Evolutionary conservation across 2,888 invertebrate genomes (phyloP).

Genomic region (Galerucella pusilla): DNA sequence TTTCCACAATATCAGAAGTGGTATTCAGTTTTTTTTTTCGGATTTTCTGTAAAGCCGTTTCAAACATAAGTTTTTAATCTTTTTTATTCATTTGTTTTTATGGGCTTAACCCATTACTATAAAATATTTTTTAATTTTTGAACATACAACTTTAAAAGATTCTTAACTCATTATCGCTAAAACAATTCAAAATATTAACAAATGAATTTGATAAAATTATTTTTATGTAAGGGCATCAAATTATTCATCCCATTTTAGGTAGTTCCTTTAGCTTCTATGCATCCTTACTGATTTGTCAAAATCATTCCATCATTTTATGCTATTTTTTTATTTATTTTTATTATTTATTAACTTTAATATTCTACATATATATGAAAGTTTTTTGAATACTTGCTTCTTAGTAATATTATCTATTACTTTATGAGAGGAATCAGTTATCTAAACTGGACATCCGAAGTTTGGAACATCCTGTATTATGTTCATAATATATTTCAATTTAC

Average conservation of each 20-base stretch:
- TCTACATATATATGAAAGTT: not conserved
- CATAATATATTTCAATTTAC: constrained; percentile 1
- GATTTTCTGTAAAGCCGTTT: not conserved
- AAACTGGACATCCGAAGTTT: not conserved
- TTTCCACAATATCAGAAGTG: not conserved
- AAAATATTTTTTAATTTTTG: too few species aligned
- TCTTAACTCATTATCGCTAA: too few species aligned
- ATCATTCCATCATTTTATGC: not conserved
- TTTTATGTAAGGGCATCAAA: too few species aligned
- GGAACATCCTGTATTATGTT: not conserved
- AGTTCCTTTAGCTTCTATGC: too few species aligned
- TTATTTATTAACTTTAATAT: not conserved
- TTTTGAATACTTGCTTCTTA: not conserved
- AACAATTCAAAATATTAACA: too few species aligned
- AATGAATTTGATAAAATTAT: too few species aligned
- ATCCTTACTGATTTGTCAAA: not conserved
- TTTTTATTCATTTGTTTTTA: too few species aligned
- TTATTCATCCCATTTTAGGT: too few species aligned
- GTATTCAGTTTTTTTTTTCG: not conserved
- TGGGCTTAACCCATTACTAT: too few species aligned
- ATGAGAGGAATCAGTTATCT: not conserved
- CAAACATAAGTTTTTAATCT: too few species aligned
- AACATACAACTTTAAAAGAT: too few species aligned
- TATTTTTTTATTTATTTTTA: not conserved
- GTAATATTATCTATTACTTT: not conserved